Conservation (phyloP, 2,113 vertebrate genomes). For the Chlamydotis undulata region DNA sequence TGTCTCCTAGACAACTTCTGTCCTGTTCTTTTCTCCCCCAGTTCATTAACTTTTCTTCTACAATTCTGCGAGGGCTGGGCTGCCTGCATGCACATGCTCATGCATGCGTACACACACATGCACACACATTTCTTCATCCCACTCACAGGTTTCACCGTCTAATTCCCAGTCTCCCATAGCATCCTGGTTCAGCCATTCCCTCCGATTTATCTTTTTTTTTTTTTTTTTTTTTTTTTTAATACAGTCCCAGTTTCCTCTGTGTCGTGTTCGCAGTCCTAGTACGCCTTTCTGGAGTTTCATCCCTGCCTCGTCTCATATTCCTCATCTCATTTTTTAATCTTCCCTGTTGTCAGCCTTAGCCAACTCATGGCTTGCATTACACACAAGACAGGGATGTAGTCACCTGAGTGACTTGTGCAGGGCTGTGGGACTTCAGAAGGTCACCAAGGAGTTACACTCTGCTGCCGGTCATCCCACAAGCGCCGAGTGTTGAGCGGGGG, state of each 20-base stretch:
- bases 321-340: neutral
- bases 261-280: neutral
- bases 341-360: neutral
- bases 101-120: neutral
- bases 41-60: neutral
- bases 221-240: neutral
- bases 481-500: neutral
- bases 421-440: neutral
- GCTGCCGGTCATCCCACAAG: neutral
- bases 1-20: neutral
- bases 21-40: neutral
- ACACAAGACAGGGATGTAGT: neutral
- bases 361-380: neutral
- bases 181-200: neutral
- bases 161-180: neutral
- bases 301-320: neutral
- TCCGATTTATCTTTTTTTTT: neutral
- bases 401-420: neutral
- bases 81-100: neutral
- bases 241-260: neutral
- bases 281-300: neutral
- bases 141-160: neutral
- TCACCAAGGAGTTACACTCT: neutral
- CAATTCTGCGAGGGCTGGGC: fast-evolving
- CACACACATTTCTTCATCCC: neutral